Evolutionary conservation across 2,888 invertebrate genomes (phyloP).

Genomic region (Polietes domitor): DNA sequence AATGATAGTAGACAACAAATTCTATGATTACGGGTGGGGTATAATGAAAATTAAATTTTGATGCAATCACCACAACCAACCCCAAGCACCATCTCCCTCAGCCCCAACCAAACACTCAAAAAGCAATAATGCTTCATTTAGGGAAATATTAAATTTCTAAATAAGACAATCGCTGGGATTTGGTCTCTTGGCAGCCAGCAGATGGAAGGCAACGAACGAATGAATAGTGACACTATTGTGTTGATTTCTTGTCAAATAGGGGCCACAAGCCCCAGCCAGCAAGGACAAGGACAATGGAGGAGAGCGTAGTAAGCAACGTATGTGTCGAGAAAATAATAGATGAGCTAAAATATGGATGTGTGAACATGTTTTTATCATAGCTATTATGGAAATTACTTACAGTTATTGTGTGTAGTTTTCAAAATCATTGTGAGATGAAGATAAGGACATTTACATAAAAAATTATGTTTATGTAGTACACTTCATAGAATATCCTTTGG

Average conservation of each 20-base stretch:
- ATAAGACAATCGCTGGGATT: background rate
- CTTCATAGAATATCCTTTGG: no score
- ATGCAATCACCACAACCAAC: no score
- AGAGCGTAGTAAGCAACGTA: background rate
- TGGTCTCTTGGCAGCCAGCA: background rate
- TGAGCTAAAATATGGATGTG: no score
- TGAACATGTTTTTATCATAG: no score
- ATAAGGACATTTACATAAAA: no score
- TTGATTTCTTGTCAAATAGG: background rate
- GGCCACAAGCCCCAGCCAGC: no score
- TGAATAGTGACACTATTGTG: background rate
- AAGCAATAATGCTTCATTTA: background rate
- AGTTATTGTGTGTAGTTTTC: no score
- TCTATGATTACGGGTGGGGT: background rate
- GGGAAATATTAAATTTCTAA: background rate
- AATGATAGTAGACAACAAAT: background rate
- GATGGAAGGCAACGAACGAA: background rate
- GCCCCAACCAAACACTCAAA: background rate
- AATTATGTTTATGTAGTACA: no score
- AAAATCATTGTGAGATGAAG: no score
- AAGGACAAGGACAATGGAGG: background rate
- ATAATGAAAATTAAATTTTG: constrained; percentile 10
- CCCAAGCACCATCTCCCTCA: no score
- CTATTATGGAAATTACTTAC: no score
- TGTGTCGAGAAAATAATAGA: no score